Evolutionary conservation across 1,140 invertebrate genomes (phyloP), one percentile per base, ranked within the genome.

Genomic region (Drosophila funebris): DNA sequence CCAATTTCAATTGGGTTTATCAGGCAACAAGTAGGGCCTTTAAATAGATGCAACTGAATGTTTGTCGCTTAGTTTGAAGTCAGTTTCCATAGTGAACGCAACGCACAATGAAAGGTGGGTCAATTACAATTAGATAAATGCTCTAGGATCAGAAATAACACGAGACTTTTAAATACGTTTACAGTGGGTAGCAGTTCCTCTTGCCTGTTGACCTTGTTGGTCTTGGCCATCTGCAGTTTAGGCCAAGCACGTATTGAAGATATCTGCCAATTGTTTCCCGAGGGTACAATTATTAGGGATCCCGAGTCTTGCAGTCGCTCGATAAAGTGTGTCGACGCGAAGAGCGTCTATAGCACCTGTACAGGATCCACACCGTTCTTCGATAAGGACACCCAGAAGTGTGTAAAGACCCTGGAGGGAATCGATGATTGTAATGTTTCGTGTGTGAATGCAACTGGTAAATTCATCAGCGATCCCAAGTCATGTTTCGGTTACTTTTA

Each of bases 401-500:
- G 87, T 24, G 81, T 77, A 0, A 87, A 76, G 13, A 50, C 39
- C 0, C 44, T 80, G 8, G 4, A 41, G 0, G 61, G 31, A 14
- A 22, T 54, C 13, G 61, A 62, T 14, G 53, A 66, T n/a, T 73
- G 82, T 8, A 14, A 22, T 1, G 44, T 90, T 5, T 77, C 78
- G 5, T 90, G 87, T 43, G 31, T 11, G 8, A 66, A 57, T 8
- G 9, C 46, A 11, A 18, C 37, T 0, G 41, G 3, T 4, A 27
- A 43, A n/a, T 90, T 77, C n/a, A 9, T 83, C 0, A 48, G 54
- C 4, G 87, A 90, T 62, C 87, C 81, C 0, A 83, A 88, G 46
- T 87, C 87, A 9, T 90, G 87, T 37, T 77, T 56, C 4, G 87
- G 83, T 11, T 87, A 78, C 24, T 90, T 83, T 7, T 90, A 80